A percentile compares a stretch with the other conserved stretches of the same genome.
These are phyloP conservation scores for Halictus rubicundus DNA, from an alignment of 1,140 invertebrate genomes.

Conservation along the genomic window DNA sequence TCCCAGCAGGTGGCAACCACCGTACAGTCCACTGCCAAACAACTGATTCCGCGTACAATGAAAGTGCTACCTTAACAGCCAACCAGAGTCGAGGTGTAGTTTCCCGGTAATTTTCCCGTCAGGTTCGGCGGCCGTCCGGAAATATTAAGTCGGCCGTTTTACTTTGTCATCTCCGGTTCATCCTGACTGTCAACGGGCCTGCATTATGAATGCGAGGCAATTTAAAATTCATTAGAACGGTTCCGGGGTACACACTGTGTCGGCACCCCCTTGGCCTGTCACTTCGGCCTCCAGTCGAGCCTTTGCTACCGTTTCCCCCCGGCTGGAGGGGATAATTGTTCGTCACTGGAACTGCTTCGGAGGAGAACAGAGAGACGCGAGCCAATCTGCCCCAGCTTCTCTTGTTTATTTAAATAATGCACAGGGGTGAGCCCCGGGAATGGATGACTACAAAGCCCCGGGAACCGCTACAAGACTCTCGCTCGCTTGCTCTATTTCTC, in stretches of 20 bases:
- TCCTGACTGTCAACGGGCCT: constrained; percentile 70
- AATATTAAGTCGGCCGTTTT: constrained; percentile 72
- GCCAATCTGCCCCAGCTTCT: constrained; percentile 73
- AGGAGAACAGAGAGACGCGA: constrained; percentile 44
- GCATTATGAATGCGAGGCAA: constrained; percentile 78
- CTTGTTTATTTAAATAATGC: constrained; percentile 81
- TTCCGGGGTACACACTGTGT: constrained; percentile 29
- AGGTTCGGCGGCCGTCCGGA: constrained; percentile 48
- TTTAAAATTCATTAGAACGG: constrained; percentile 80
- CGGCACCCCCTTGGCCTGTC: constrained; percentile 61
- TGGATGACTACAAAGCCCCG: constrained; percentile 78
- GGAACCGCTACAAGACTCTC: constrained; percentile 68
- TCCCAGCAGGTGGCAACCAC: too few species aligned
- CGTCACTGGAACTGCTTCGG: constrained; percentile 70
- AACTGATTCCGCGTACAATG: too few species aligned
- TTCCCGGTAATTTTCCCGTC: neutral
- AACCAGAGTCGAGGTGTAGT: too few species aligned
- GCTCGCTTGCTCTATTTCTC: neutral
- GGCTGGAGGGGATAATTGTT: constrained; percentile 77
- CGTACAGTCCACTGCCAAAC: too few species aligned
- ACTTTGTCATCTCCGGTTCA: constrained; percentile 77
- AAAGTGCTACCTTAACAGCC: too few species aligned
- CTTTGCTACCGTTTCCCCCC: constrained; percentile 30
- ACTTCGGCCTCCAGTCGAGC: constrained; percentile 50
- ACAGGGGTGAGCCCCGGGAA: constrained; percentile 66